phyloP scores from a whole-genome alignment of 2,888 invertebrate species.

The Neoascia interrupta region DNA sequence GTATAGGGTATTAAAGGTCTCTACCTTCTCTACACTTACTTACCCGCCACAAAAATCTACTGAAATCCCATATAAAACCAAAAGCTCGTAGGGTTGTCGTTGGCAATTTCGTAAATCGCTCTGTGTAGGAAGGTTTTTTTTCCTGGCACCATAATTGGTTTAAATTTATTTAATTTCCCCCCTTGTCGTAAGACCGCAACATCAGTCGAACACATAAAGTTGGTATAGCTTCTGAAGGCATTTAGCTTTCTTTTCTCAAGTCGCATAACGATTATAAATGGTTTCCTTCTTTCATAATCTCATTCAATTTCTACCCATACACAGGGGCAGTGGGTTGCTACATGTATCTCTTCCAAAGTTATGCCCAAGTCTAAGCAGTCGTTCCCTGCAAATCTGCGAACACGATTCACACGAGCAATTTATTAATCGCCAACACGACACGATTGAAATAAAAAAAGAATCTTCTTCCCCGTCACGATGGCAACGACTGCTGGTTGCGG shows the following conservation, averaged over 20 bases:
- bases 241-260: neutral
- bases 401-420: slow-evolving; percentile 44
- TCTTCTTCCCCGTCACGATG: slow-evolving; percentile 4
- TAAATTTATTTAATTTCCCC: slow-evolving; percentile 27
- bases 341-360: neutral
- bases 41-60: neutral
- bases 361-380: neutral
- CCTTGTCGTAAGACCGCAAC: slow-evolving; percentile 3
- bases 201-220: neutral
- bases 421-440: slow-evolving; percentile 38
- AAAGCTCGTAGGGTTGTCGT: neutral
- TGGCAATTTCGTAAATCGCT: neutral
- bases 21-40: neutral
- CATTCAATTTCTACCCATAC: neutral
- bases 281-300: slow-evolving; percentile 24
- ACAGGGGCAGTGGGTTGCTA: neutral
- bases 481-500: neutral
- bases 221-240: neutral
- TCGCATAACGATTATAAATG: slow-evolving; percentile 48
- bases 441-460: slow-evolving; percentile 33
- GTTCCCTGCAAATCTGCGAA: slow-evolving; percentile 29
- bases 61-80: slow-evolving; percentile 8
- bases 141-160: slow-evolving; percentile 42
- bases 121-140: too few species aligned
- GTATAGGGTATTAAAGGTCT: too few species aligned